These are phyloP conservation scores for Hemaris fuciformis DNA, from an alignment of 2,888 invertebrate species.

Conservation along the genomic window DNA sequence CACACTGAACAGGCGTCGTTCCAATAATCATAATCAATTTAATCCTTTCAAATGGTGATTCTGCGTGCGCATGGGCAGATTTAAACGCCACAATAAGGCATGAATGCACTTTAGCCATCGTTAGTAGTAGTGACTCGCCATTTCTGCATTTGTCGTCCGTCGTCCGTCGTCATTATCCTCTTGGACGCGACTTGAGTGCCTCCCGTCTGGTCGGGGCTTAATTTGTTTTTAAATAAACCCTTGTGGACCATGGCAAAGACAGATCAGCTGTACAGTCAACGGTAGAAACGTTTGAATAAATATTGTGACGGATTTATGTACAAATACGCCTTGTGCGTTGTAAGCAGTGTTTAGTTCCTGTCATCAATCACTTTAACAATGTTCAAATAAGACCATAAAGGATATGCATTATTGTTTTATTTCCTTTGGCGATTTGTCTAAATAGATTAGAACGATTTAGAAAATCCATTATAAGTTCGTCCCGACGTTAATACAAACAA, in stretches of 20 bases:
- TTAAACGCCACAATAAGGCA: constrained; percentile 31
- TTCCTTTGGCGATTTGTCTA: no score
- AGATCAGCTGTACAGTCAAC: constrained; percentile 8
- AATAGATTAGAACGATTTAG: no score
- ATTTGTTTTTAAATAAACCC: constrained; percentile 76
- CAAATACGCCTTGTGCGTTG: not conserved
- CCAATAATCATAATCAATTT: constrained; percentile 36
- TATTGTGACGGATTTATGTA: constrained; percentile 12
- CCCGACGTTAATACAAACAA: no score
- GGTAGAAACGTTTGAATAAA: constrained; percentile 4
- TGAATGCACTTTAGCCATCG: constrained; percentile 47
- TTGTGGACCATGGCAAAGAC: constrained; percentile 25
- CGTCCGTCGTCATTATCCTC: constrained; percentile 43
- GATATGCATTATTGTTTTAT: not conserved
- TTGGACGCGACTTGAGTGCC: constrained; percentile 51
- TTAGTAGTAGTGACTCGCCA: constrained; percentile 67
- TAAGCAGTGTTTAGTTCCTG: not conserved
- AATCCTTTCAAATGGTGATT: constrained; percentile 37
- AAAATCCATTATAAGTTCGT: no score
- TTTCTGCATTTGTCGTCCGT: constrained; percentile 54
- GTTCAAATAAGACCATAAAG: not conserved
- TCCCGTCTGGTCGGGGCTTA: constrained; percentile 54
- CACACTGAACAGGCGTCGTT: constrained; percentile 8
- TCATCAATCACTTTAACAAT: not conserved
- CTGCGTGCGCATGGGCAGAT: constrained; percentile 38